Percentiles rank a stretch among this genome's conserved stretches.
Evolutionary conservation across 2,888 invertebrate genomes (phyloP).

Genomic region (Microctonus brassicae): DNA sequence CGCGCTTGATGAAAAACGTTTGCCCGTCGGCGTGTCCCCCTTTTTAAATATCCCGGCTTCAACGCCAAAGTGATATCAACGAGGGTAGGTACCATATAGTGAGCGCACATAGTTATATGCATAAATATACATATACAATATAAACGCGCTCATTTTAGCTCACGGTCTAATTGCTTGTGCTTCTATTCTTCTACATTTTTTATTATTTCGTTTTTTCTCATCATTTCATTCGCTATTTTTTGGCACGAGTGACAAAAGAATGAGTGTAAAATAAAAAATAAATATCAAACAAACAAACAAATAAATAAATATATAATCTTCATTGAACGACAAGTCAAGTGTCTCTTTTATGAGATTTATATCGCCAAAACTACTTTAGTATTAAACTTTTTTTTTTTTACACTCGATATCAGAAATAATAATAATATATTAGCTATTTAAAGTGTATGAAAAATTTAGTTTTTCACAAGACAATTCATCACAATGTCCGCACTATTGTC

Average conservation of each 20-base stretch:
- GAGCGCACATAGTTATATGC: conserved; percentile 7
- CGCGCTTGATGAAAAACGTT: conserved; percentile 46
- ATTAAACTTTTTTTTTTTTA: too few relatives aligned
- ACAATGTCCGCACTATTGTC: conserved; percentile 1
- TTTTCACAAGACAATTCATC: conserved; percentile 7
- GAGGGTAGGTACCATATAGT: conserved; percentile 5
- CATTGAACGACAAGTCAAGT: background rate
- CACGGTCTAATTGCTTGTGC: conserved; percentile 3
- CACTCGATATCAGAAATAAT: too few relatives aligned
- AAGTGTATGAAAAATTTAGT: background rate
- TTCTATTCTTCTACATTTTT: background rate
- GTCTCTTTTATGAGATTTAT: background rate
- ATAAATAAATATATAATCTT: background rate
- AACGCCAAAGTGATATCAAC: conserved; percentile 43
- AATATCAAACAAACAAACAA: background rate
- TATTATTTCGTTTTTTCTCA: background rate
- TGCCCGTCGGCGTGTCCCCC: conserved; percentile 47
- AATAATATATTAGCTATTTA: background rate
- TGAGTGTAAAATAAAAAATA: background rate
- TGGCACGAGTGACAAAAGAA: background rate
- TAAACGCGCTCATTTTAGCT: background rate
- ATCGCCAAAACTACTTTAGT: background rate
- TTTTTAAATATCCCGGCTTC: conserved; percentile 40
- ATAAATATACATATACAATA: conserved; percentile 8
- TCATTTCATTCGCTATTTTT: background rate